A percentile compares a stretch with the other conserved stretches of the same genome.
Conservation (phyloP, 2,113 vertebrate genomes). For the Cephalopholis sonnerati region DNA sequence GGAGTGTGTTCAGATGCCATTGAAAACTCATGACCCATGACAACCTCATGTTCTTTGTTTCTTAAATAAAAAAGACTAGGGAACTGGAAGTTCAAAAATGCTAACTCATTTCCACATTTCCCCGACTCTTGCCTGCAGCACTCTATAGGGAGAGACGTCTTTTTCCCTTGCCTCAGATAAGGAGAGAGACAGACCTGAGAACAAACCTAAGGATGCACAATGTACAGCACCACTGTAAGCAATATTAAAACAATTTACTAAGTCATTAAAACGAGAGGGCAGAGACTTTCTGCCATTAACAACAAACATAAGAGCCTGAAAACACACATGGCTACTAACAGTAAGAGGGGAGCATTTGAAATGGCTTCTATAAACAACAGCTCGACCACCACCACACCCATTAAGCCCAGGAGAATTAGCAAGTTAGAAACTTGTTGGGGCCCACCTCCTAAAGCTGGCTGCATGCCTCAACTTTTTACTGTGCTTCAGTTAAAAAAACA, state of each 20-base stretch:
- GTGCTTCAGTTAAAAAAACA: conserved; percentile 5
- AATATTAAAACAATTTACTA: background rate
- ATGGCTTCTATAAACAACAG: background rate
- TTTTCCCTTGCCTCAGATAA: background rate
- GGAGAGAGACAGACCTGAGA: background rate
- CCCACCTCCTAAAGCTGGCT: background rate
- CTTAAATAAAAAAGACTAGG: no score
- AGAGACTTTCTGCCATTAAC: background rate
- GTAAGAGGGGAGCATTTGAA: background rate
- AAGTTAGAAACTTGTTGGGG: background rate
- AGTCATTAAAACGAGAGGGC: background rate
- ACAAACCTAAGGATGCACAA: background rate
- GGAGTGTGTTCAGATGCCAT: no score
- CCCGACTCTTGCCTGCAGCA: no score
- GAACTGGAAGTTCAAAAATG: no score
- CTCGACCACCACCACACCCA: background rate
- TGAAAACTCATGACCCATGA: no score
- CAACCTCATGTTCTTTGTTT: no score
- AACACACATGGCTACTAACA: background rate
- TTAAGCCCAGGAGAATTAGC: background rate
- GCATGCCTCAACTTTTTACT: background rate
- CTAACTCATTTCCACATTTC: no score
- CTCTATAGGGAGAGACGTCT: no score
- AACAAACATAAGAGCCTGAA: background rate
- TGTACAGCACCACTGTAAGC: background rate